Percentiles rank a stretch among this genome's conserved stretches.
Evolutionary conservation across 2,888 invertebrate species (phyloP).

Genomic region (Barypeithes pellucidus): DNA sequence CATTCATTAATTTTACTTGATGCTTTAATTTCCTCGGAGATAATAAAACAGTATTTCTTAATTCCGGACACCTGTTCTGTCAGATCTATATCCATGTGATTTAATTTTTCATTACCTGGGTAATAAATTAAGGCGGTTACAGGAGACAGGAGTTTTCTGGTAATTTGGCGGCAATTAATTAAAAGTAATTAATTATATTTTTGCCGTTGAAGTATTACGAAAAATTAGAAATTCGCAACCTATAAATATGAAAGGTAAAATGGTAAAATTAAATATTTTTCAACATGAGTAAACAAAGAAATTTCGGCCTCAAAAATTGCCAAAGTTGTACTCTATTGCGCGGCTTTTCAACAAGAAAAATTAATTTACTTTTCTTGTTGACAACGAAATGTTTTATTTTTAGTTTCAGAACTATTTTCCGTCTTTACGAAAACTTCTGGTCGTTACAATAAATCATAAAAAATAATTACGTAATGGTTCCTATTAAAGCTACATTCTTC

Average conservation of each 20-base stretch:
- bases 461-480: not conserved
- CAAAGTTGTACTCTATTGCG: too few relatives aligned
- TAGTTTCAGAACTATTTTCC: not conserved
- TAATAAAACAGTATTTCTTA: constrained; percentile 24
- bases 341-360: too few relatives aligned
- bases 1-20: constrained; percentile 11
- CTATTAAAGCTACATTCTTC: not conserved
- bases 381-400: too few relatives aligned
- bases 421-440: not conserved
- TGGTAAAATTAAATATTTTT: too few relatives aligned
- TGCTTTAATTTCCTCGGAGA: not conserved
- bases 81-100: constrained; percentile 22
- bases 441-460: not conserved
- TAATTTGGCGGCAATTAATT: not conserved
- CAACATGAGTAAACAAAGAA: too few relatives aligned
- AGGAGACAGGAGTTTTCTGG: not conserved
- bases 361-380: too few relatives aligned
- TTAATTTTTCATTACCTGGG: constrained; percentile 23
- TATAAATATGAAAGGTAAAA: constrained; percentile 11
- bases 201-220: not conserved
- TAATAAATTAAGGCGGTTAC: not conserved
- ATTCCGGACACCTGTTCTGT: constrained; percentile 28
- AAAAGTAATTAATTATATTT: constrained; percentile 3
- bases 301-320: too few relatives aligned
- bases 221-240: constrained; percentile 2